Percentiles rank a stretch among this genome's conserved stretches.
Evolutionary conservation across 2,888 invertebrate species (phyloP).

Genomic region (Cataglyphis cursor): DNA sequence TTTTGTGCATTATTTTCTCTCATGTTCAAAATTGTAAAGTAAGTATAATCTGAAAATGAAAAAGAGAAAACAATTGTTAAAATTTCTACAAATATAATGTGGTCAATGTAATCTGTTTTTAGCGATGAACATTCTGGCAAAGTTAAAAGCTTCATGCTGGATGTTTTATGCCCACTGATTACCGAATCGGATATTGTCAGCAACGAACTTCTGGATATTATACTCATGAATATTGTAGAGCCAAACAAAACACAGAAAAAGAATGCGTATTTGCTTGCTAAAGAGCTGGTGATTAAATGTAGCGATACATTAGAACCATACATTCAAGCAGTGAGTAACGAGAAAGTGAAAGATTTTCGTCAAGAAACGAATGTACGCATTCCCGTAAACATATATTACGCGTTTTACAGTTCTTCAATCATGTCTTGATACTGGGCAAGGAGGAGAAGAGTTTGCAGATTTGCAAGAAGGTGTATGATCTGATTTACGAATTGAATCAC

Average conservation of each 20-base stretch:
- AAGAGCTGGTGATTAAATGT: conserved; percentile 96
- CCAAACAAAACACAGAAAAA: conserved; percentile 96
- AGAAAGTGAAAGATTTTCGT: conserved; percentile 18
- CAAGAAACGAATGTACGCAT: neutral
- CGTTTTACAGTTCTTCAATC: conserved; percentile 95
- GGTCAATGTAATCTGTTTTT: conserved; percentile 32
- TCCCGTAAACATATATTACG: neutral
- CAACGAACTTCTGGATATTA: conserved; percentile 97
- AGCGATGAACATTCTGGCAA: conserved; percentile 98
- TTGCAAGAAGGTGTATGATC: conserved; percentile 95
- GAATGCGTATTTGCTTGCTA: conserved; percentile 96
- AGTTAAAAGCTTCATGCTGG: conserved; percentile 98
- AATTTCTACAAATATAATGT: conserved; percentile 9
- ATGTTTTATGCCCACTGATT: conserved; percentile 97
- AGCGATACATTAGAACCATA: conserved; percentile 97
- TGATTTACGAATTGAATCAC: conserved; percentile 98
- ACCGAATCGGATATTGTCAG: conserved; percentile 98
- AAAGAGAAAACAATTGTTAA: neutral
- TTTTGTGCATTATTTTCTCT: conserved; percentile 97
- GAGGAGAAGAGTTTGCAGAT: conserved; percentile 94
- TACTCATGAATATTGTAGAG: conserved; percentile 97
- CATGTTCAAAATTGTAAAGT: conserved; percentile 99
- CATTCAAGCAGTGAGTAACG: conserved; percentile 93
- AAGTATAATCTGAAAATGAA: conserved; percentile 86
- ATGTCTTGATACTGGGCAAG: conserved; percentile 96